These are phyloP conservation scores for Clarias fuscus DNA, from an alignment of 2,797 vertebrate species.

Conservation along the genomic window DNA sequence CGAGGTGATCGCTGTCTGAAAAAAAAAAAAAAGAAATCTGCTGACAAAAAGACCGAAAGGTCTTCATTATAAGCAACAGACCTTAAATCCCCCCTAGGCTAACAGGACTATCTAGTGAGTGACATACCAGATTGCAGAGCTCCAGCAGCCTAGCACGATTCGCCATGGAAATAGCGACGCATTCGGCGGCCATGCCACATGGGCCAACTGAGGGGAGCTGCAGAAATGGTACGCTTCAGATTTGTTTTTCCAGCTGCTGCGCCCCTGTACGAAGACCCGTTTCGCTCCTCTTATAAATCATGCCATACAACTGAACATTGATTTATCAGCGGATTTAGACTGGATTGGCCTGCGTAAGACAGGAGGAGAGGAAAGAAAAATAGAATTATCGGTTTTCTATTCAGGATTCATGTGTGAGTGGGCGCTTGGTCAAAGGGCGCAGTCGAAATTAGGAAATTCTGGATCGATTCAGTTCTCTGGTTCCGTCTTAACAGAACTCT, in stretches of 20 bases:
- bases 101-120: conserved; percentile 17
- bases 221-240: not conserved
- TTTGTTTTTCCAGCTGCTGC: conserved; percentile 58
- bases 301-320: conserved; percentile 17
- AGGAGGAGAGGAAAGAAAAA: not conserved
- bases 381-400: conserved; percentile 1
- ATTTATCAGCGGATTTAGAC: conserved; percentile 38
- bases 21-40: conserved; percentile 16
- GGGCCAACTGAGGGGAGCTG: conserved; percentile 21
- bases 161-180: conserved; percentile 45
- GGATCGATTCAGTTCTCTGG: not conserved
- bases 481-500: not conserved
- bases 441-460: not conserved
- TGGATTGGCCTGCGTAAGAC: not conserved
- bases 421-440: not conserved
- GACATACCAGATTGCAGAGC: conserved; percentile 41
- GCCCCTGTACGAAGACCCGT: conserved; percentile 39
- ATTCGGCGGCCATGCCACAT: conserved; percentile 8
- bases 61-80: conserved; percentile 44
- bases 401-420: not conserved
- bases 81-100: conserved; percentile 43
- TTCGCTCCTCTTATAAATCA: conserved; percentile 44
- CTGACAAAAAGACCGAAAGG: conserved; percentile 39
- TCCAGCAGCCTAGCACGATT: conserved; percentile 51
- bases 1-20: conserved; percentile 16